Evolutionary conservation across 1,140 invertebrate species (phyloP).

Genomic region (Drosophila athabasca): DNA sequence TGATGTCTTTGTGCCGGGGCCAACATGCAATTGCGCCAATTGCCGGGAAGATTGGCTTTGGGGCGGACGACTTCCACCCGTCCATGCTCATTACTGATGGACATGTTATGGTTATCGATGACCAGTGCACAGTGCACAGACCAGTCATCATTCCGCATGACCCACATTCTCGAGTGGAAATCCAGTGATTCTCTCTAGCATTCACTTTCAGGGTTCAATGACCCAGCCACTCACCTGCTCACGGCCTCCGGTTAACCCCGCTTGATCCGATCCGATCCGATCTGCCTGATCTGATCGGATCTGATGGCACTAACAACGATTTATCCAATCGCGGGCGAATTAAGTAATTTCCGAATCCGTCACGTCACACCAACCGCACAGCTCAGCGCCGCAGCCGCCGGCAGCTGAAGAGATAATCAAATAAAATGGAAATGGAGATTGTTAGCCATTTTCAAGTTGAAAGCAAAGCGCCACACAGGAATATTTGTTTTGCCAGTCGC

Average conservation of each 20-base stretch:
- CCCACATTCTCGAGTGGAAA: conserved; percentile 16
- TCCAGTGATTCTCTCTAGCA: neutral
- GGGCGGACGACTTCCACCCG: conserved; percentile 17
- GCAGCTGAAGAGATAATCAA: conserved; percentile 49
- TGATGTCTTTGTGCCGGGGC: neutral
- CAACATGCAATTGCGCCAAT: conserved; percentile 16
- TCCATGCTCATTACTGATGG: conserved; percentile 21
- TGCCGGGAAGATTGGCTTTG: conserved; percentile 8
- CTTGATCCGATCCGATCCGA: conserved; percentile 34
- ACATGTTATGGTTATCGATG: conserved; percentile 17
- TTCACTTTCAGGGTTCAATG: conserved; percentile 3
- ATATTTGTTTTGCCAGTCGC: conserved; percentile 18
- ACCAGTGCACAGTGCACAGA: neutral
- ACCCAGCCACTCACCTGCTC: conserved; percentile 26
- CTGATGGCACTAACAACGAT: no score
- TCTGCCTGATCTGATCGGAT: conserved; percentile 4
- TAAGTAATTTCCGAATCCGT: conserved; percentile 56
- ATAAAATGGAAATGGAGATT: conserved; percentile 49
- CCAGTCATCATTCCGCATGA: conserved; percentile 4
- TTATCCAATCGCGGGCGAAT: conserved; percentile 36
- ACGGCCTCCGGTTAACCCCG: conserved; percentile 28
- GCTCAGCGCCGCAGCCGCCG: conserved; percentile 1
- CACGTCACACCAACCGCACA: conserved; percentile 37
- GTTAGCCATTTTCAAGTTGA: conserved; percentile 31
- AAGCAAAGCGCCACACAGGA: conserved; percentile 40